Conservation (phyloP, 2,113 vertebrate species). For the Ariopsis seemanni region DNA sequence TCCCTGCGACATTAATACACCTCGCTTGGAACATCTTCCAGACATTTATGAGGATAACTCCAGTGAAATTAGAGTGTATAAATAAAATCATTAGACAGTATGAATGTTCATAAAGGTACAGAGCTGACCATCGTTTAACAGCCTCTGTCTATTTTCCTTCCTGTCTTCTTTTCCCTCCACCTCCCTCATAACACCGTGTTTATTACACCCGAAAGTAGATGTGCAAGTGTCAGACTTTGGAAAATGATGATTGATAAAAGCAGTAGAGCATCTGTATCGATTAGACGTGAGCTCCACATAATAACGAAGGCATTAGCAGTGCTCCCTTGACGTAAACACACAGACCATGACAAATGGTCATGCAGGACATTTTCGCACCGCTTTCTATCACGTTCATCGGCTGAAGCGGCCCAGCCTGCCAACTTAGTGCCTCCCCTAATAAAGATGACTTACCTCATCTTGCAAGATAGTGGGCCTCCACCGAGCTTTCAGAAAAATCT, state of each 20-base stretch:
- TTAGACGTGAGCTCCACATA: slow-evolving; percentile 48
- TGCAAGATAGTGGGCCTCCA: slow-evolving; percentile 38
- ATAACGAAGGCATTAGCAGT: slow-evolving; percentile 51
- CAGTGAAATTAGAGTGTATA: background rate
- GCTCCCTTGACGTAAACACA: slow-evolving; percentile 27
- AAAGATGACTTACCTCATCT: slow-evolving; percentile 53
- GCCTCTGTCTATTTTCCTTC: background rate
- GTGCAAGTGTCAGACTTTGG: slow-evolving; percentile 43
- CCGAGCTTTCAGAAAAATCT: slow-evolving; percentile 48
- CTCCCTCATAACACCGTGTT: slow-evolving; percentile 10
- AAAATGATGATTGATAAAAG: slow-evolving; percentile 48
- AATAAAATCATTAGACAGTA: background rate
- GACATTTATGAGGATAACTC: background rate
- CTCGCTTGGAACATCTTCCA: background rate
- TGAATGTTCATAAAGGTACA: background rate
- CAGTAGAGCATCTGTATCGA: slow-evolving; percentile 52
- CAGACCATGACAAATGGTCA: slow-evolving; percentile 59
- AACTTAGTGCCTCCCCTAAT: slow-evolving; percentile 48
- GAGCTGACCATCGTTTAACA: slow-evolving; percentile 4
- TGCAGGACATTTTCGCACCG: slow-evolving; percentile 20
- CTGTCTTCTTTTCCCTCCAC: background rate
- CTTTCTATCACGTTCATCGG: slow-evolving; percentile 37
- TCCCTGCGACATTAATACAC: background rate
- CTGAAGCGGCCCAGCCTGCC: slow-evolving; percentile 32
- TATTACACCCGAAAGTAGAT: slow-evolving; percentile 40